phyloP scores from a whole-genome alignment of 2,113 vertebrate species.

The Semicossyphus pulcher region DNA sequence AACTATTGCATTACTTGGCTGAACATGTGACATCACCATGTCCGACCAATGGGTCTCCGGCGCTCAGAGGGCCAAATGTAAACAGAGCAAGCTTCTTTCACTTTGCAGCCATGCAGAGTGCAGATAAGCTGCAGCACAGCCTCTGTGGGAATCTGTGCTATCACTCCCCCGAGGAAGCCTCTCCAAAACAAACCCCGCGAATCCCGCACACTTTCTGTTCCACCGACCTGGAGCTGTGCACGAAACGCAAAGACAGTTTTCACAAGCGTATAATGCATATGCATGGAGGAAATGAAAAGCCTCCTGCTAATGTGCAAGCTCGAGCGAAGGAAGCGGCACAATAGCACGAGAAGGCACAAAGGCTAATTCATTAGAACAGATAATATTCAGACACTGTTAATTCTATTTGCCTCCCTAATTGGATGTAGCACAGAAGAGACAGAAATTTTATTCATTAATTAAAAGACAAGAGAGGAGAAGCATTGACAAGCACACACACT shows the following conservation, averaged over 20 bases:
- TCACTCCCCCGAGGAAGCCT: constrained; percentile 62
- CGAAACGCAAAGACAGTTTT: constrained; percentile 45
- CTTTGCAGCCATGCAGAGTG: constrained; percentile 53
- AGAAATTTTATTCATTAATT: constrained; percentile 81
- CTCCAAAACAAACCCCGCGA: constrained; percentile 61
- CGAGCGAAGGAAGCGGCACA: constrained; percentile 60
- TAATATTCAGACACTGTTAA: constrained; percentile 80
- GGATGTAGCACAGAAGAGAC: constrained; percentile 75
- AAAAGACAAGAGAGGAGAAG: constrained; percentile 75
- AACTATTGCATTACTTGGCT: constrained; percentile 62
- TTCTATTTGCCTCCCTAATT: constrained; percentile 81
- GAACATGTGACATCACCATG: constrained; percentile 77
- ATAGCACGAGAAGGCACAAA: constrained; percentile 72
- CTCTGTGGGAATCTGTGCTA: constrained; percentile 58
- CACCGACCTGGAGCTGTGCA: constrained; percentile 51
- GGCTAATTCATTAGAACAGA: constrained; percentile 81
- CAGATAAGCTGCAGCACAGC: constrained; percentile 69
- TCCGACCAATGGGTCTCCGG: constrained; percentile 75
- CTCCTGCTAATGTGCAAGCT: constrained; percentile 63
- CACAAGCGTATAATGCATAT: constrained; percentile 51
- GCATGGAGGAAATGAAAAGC: constrained; percentile 58
- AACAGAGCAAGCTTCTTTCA: constrained; percentile 59
- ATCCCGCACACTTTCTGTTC: constrained; percentile 36
- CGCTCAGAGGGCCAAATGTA: constrained; percentile 55
- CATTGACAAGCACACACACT: constrained; percentile 51